Evolutionary conservation across 2,888 invertebrate species (phyloP).

Genomic region (Synergus gifuensis): DNA sequence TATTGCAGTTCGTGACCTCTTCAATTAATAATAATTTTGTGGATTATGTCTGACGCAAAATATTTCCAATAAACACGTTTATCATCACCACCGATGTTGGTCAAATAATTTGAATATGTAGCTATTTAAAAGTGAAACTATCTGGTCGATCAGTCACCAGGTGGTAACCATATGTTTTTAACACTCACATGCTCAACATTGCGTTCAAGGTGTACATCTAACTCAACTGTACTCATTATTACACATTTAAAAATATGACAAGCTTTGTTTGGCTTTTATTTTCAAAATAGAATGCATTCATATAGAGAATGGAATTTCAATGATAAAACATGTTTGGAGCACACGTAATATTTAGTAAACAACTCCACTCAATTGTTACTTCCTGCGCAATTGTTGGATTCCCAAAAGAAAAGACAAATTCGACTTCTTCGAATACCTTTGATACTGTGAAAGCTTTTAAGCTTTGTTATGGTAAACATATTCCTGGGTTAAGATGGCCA

Average conservation of each 20-base stretch:
- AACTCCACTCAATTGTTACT: background rate
- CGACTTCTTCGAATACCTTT: background rate
- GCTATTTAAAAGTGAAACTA: background rate
- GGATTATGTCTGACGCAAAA: too few species aligned
- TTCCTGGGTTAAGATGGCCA: too few species aligned
- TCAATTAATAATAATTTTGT: too few species aligned
- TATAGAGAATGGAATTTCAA: background rate
- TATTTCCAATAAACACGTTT: too few species aligned
- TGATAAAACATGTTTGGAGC: background rate
- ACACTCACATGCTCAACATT: background rate
- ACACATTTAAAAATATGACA: conserved; percentile 11
- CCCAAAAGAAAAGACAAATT: background rate
- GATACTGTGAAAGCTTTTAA: too few species aligned
- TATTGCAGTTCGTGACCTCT: background rate
- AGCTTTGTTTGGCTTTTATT: conserved; percentile 16
- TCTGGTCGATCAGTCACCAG: conserved; percentile 16
- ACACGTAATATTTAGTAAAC: conserved; percentile 16
- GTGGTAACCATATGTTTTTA: conserved; percentile 24
- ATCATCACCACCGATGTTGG: too few species aligned
- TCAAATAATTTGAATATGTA: too few species aligned
- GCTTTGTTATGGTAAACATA: too few species aligned
- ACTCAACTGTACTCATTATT: conserved; percentile 7
- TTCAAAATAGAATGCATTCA: background rate
- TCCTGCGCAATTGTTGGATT: background rate
- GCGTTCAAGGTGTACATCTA: conserved; percentile 5